phyloP scores from a whole-genome alignment of 2,888 invertebrate species.

The Hipparchia sbordonii region DNA sequence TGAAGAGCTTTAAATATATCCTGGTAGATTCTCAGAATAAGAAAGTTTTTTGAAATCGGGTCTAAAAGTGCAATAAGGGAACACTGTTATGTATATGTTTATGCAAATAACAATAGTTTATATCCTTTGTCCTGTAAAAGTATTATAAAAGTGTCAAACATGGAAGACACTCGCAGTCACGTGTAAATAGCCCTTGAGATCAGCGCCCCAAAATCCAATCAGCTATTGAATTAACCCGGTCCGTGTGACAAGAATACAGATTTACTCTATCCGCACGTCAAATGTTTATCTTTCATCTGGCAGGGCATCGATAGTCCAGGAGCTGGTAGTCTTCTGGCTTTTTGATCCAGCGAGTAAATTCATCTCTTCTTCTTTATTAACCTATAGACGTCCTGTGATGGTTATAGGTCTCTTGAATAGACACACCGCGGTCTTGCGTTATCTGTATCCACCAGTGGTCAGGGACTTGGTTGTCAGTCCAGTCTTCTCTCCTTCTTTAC shows the following conservation, averaged over 20 bases:
- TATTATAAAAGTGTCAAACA: conserved; percentile 27
- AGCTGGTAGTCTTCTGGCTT: conserved; percentile 53
- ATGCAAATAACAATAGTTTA: not conserved
- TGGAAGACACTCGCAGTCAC: conserved; percentile 45
- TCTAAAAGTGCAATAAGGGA: too few species aligned
- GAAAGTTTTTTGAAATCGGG: too few species aligned
- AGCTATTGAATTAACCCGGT: conserved; percentile 82
- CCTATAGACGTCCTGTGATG: too few species aligned
- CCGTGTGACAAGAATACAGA: conserved; percentile 82
- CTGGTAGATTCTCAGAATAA: too few species aligned
- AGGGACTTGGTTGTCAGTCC: too few species aligned
- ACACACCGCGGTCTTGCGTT: too few species aligned
- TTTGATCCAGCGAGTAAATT: too few species aligned
- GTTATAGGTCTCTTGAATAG: too few species aligned
- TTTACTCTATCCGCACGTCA: conserved; percentile 76
- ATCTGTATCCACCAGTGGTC: too few species aligned
- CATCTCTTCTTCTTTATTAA: too few species aligned
- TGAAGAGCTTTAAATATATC: too few species aligned
- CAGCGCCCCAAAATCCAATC: conserved; percentile 81
- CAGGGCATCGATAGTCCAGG: conserved; percentile 47
- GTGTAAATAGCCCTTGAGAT: conserved; percentile 66
- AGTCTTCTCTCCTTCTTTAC: too few species aligned
- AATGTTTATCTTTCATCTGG: conserved; percentile 82
- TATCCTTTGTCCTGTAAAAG: not conserved
- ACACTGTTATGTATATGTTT: not conserved